Conservation (phyloP, 2,797 vertebrate genomes). For the Muscicapa comitata region DNA sequence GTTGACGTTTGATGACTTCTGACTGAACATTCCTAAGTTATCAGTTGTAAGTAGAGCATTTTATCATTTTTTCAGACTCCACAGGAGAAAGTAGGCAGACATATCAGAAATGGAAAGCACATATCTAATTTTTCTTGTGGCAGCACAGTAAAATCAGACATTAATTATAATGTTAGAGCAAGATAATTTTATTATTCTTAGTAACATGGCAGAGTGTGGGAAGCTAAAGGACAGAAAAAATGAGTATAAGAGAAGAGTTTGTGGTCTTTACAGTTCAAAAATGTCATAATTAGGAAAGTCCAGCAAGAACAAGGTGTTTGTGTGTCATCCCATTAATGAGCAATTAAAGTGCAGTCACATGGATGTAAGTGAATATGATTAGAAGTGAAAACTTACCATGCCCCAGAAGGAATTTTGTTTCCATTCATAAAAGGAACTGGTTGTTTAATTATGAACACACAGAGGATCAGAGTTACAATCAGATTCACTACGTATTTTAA, state of each 20-base stretch:
- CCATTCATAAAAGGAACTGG: not conserved
- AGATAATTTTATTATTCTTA: not conserved
- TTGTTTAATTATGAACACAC: not conserved
- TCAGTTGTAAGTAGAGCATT: not conserved
- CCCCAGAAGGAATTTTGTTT: not conserved
- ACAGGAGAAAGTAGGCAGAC: not conserved
- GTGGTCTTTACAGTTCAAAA: not conserved
- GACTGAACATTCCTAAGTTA: not conserved
- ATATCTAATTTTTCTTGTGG: not conserved
- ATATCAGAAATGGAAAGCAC: not conserved
- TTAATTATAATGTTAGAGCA: not conserved
- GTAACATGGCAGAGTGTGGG: not conserved
- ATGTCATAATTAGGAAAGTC: not conserved
- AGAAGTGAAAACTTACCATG: not conserved
- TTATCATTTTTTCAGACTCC: not conserved
- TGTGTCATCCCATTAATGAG: not conserved
- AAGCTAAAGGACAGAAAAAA: not conserved
- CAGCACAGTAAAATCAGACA: not conserved
- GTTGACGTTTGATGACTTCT: not conserved
- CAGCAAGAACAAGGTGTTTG: not conserved
- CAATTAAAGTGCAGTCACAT: not conserved
- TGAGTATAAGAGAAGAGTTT: not conserved
- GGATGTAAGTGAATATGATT: not conserved
- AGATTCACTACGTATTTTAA: not conserved
- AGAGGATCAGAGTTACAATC: slow-evolving; percentile 11